A percentile compares a stretch with the other conserved stretches of the same genome.
These are phyloP conservation scores for Mesoligia furuncula DNA, from an alignment of 2,888 invertebrate species.

Conservation along the genomic window DNA sequence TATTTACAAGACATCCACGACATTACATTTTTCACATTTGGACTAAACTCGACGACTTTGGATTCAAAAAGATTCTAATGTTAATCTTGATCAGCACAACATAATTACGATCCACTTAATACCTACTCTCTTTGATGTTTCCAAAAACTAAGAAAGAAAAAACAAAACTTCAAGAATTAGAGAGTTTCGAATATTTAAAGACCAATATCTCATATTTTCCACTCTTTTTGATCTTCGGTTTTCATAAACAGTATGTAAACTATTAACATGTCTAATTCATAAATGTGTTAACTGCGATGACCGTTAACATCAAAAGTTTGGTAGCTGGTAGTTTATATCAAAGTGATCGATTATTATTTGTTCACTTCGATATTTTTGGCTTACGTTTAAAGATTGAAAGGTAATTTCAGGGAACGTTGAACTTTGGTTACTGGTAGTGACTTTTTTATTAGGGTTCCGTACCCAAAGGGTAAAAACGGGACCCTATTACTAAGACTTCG, in stretches of 20 bases:
- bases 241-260: slow-evolving; percentile 60
- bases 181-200: slow-evolving; percentile 21
- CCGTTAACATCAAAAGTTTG: slow-evolving; percentile 61
- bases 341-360: slow-evolving; percentile 47
- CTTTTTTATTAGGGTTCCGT: too few relatives aligned
- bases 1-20: background rate
- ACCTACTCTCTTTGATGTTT: slow-evolving; percentile 50
- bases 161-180: slow-evolving; percentile 1
- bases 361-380: slow-evolving; percentile 35
- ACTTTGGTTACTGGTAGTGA: slow-evolving; percentile 1
- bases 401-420: slow-evolving; percentile 29
- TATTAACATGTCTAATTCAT: slow-evolving; percentile 50
- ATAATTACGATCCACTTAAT: slow-evolving; percentile 20
- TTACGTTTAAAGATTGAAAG: slow-evolving; percentile 26
- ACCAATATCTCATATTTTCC: slow-evolving; percentile 20
- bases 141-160: slow-evolving; percentile 8
- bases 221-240: slow-evolving; percentile 62
- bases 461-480: too few relatives aligned
- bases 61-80: background rate
- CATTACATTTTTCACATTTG: background rate
- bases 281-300: slow-evolving; percentile 51
- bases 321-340: slow-evolving; percentile 52
- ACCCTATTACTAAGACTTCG: too few relatives aligned
- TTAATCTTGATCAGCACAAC: background rate
- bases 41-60: background rate